Conservation (phyloP, 1,140 invertebrate species). For the Penaeus chinensis region DNA sequence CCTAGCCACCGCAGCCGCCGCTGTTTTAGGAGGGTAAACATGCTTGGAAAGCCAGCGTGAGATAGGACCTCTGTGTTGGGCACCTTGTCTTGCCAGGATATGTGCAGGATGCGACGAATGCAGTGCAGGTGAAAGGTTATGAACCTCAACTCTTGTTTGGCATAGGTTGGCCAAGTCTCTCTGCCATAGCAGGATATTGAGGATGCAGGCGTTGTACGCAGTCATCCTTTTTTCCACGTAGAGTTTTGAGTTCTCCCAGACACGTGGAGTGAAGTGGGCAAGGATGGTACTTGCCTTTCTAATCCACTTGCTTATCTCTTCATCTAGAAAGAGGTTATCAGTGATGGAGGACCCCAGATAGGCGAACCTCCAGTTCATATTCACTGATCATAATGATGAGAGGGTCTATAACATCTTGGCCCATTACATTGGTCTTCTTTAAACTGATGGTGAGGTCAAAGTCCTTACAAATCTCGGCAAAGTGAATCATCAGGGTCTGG, state of each 20-base stretch:
- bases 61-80: too few species aligned
- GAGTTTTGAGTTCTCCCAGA: background rate
- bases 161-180: background rate
- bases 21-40: background rate
- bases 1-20: background rate
- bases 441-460: background rate
- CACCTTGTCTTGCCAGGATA: background rate
- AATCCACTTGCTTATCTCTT: background rate
- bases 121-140: background rate
- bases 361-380: background rate
- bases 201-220: too few species aligned
- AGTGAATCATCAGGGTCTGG: background rate
- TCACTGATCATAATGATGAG: background rate
- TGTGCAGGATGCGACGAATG: background rate
- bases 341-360: background rate
- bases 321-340: background rate
- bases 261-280: background rate
- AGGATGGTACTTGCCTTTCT: background rate
- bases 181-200: background rate
- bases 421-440: too few species aligned
- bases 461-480: background rate
- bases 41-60: background rate
- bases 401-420: background rate
- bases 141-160: background rate
- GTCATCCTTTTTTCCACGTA: background rate